A percentile compares a stretch with the other conserved stretches of the same genome.
Conservation (phyloP, 2,888 invertebrate genomes). For the Noctua fimbriata region DNA sequence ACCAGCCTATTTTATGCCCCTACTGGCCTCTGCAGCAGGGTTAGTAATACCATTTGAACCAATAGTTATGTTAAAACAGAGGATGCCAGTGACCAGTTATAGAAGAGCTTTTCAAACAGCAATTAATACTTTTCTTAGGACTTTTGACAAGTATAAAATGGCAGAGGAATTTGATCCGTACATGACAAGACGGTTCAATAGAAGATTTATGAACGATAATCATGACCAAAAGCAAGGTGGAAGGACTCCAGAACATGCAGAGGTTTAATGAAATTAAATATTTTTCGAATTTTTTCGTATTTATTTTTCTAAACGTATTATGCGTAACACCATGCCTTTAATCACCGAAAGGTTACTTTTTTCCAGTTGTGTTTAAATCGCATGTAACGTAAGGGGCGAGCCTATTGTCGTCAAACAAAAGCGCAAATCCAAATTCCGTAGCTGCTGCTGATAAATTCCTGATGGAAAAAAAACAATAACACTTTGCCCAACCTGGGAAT, state of each 20-base stretch:
- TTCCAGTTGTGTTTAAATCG: not conserved
- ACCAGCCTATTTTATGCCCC: constrained; percentile 84
- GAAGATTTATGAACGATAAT: constrained; percentile 77
- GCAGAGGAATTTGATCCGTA: constrained; percentile 82
- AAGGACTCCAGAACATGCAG: not conserved
- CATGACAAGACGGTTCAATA: constrained; percentile 84
- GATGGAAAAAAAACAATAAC: not conserved
- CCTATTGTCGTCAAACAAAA: not conserved
- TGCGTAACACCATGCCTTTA: not conserved
- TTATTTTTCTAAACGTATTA: not conserved
- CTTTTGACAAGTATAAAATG: constrained; percentile 82
- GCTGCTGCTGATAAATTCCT: not conserved
- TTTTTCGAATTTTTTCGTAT: constrained; percentile 11
- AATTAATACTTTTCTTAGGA: constrained; percentile 79
- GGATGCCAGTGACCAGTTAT: constrained; percentile 85
- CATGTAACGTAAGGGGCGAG: not conserved
- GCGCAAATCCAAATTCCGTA: not conserved
- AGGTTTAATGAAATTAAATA: constrained; percentile 26
- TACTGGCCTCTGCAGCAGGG: constrained; percentile 84
- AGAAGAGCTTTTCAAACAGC: constrained; percentile 84
- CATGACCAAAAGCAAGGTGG: constrained; percentile 18
- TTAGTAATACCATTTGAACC: constrained; percentile 86
- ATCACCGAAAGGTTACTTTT: not conserved
- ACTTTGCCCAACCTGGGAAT: not conserved
- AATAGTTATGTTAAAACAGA: constrained; percentile 80